phyloP scores from a whole-genome alignment of 1,140 invertebrate species.

The Nixonia krombeini region DNA sequence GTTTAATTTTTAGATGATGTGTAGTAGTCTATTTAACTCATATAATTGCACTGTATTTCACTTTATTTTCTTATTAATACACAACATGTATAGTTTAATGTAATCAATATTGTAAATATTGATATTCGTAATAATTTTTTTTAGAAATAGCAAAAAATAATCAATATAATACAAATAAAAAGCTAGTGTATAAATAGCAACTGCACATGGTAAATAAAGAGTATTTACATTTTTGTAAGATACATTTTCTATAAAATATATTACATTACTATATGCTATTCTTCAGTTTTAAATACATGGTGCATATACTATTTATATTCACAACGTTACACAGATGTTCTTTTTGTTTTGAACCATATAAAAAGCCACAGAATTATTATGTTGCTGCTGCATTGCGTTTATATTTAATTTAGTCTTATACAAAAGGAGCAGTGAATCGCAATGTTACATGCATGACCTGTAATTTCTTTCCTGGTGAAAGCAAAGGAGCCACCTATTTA shows the following conservation, averaged over 20 bases:
- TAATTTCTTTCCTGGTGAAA: slow-evolving; percentile 70
- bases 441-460: slow-evolving; percentile 62
- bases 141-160: no score
- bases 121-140: no score
- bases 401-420: slow-evolving; percentile 8
- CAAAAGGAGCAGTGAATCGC: slow-evolving; percentile 50
- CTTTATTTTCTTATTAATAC: neutral
- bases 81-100: no score
- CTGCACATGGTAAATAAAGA: neutral
- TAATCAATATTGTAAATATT: no score
- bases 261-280: no score
- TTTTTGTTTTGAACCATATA: slow-evolving; percentile 27
- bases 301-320: no score
- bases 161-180: no score
- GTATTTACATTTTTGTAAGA: no score
- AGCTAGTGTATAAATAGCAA: neutral
- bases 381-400: neutral
- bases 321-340: slow-evolving; percentile 2
- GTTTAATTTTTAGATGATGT: no score
- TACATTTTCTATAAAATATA: no score
- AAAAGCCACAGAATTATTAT: slow-evolving; percentile 15
- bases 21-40: neutral
- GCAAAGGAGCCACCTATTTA: slow-evolving; percentile 53
- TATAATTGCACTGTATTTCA: neutral
- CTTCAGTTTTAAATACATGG: no score